Evolutionary conservation across 2,113 vertebrate species (phyloP).

Genomic region (Sinocyclocheilus grahami): DNA sequence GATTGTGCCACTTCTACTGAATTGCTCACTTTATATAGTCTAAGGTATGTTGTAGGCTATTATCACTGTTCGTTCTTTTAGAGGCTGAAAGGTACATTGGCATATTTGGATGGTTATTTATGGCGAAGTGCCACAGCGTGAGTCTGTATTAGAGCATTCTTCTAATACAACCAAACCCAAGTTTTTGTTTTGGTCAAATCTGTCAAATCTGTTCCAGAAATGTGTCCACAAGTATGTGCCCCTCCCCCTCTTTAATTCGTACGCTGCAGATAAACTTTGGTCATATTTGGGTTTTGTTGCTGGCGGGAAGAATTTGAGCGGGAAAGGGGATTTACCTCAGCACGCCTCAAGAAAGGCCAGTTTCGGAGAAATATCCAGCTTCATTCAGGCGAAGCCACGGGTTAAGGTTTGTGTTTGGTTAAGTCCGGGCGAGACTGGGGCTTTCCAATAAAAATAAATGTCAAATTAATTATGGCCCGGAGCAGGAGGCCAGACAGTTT

Average conservation of each 20-base stretch:
- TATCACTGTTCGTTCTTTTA: no score
- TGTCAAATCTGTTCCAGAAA: neutral
- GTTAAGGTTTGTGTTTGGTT: slow-evolving; percentile 95
- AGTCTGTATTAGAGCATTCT: neutral
- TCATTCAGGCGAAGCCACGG: slow-evolving; percentile 89
- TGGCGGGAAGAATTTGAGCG: slow-evolving; percentile 82
- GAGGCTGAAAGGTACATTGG: no score
- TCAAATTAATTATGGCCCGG: slow-evolving; percentile 99
- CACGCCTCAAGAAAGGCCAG: slow-evolving; percentile 80
- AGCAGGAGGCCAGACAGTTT: slow-evolving; percentile 93
- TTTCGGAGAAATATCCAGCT: slow-evolving; percentile 87
- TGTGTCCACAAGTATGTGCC: neutral
- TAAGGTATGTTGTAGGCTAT: no score
- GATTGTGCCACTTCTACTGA: no score
- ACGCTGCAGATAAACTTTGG: neutral
- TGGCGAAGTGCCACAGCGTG: no score
- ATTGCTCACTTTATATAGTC: no score
- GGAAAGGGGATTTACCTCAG: slow-evolving; percentile 74
- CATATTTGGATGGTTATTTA: no score
- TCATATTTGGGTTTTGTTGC: neutral
- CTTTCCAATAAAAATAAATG: slow-evolving; percentile 99
- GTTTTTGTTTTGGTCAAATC: neutral
- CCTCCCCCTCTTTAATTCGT: neutral
- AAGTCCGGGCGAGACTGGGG: slow-evolving; percentile 95
- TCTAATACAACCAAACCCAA: neutral